These are phyloP conservation scores for Cygnus atratus DNA, from an alignment of 2,113 vertebrate species.

Conservation along the genomic window DNA sequence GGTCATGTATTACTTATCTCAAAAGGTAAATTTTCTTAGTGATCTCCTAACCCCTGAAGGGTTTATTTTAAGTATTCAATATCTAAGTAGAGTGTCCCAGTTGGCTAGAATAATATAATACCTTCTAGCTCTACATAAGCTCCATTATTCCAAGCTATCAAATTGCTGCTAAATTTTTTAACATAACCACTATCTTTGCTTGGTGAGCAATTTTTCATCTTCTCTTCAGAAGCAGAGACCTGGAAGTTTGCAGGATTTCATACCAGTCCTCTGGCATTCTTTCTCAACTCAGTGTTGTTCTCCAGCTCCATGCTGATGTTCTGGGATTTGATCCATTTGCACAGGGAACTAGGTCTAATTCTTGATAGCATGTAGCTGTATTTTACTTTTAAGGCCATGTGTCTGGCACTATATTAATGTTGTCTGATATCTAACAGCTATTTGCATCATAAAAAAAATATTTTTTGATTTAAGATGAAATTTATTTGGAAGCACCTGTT, in stretches of 20 bases:
- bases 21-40: neutral
- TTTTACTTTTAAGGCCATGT: neutral
- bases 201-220: neutral
- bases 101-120: neutral
- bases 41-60: neutral
- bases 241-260: constrained; percentile 10
- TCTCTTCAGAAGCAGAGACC: neutral
- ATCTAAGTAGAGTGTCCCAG: neutral
- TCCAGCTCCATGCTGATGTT: neutral
- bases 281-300: neutral
- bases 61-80: neutral
- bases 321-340: neutral
- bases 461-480: neutral
- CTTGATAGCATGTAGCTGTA: constrained; percentile 5
- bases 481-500: constrained; percentile 42
- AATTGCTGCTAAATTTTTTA: constrained; percentile 11
- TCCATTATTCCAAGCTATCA: neutral
- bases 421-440: constrained; percentile 31
- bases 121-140: neutral
- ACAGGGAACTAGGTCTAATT: neutral
- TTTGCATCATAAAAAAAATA: constrained; percentile 41
- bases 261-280: neutral
- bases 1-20: neutral
- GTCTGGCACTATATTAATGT: neutral
- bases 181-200: neutral